Base-by-base conservation (phyloP, 2,113 vertebrate species). In the Tricholaema leucomelas region DNA sequence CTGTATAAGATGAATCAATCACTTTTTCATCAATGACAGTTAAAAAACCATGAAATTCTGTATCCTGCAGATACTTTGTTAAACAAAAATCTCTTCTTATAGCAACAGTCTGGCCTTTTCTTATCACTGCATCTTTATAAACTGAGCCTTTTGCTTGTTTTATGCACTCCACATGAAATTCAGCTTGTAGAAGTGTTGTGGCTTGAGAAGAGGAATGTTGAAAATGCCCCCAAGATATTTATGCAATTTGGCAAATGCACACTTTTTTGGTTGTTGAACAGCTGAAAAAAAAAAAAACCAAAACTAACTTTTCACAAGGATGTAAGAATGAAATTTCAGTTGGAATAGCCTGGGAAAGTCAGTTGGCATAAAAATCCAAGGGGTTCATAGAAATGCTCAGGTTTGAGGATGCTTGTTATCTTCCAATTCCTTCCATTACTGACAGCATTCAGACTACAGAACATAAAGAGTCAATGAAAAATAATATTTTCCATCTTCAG, bases 221-320 rank as follows among this genome's bases (percentile, higher is more conserved):
- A 89, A 87, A 90, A 91, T 81, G 55, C 70, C 74, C 52, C 48
- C 54, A 21, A 85, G 58, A 93, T 83, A 90, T 92, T 92, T 65
- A 48, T 31, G 23, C 6, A 0, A 72, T 50, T 88, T 65, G 76
- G 66, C 0, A 0, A 91, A 93, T 66, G 31, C 33, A 66, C 9
- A 28, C 63, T 78, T 90, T n/a, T 82, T 63, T 36, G n/a, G n/a
- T 30, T 40, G 12, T 33, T 1, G 21, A 87, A 81, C 8, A 75
- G 14, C 74, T 88, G 16, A 18, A 44, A 18, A 56, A 82, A 67
- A 91, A 61, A 3, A 8, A 33, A n/a, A 14, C 27, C 23, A 61
- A 58, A 58, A 13, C n/a, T 24, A 36, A 38, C 19, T 85, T 25
- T 27, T 87, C 30, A 48, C 44, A 80, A 82, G 30, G 65, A 85